These are phyloP conservation scores for Chrosomus eos DNA, from an alignment of 2,797 vertebrate genomes.

Conservation along the genomic window DNA sequence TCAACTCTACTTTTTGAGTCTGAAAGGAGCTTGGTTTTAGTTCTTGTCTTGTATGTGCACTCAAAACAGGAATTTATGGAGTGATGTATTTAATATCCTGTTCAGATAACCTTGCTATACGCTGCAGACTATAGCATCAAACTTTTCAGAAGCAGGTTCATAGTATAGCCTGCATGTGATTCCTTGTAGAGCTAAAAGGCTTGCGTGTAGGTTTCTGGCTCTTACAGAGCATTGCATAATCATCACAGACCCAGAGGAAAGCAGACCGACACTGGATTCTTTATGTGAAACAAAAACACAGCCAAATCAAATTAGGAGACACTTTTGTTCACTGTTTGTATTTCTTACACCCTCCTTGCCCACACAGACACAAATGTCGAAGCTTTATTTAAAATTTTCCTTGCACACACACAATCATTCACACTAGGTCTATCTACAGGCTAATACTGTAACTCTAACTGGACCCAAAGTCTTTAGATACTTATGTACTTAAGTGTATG, in stretches of 20 bases:
- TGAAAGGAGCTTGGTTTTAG: background rate
- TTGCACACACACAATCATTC: conserved; percentile 1
- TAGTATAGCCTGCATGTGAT: background rate
- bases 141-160: background rate
- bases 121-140: background rate
- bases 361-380: background rate
- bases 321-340: conserved; percentile 7
- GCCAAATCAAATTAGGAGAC: conserved; percentile 13
- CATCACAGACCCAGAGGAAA: background rate
- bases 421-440: background rate
- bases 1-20: background rate
- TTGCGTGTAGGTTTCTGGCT: conserved; percentile 9
- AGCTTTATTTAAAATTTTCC: background rate
- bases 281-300: conserved; percentile 15
- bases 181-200: background rate
- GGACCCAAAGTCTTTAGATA: background rate
- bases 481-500: background rate
- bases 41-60: background rate
- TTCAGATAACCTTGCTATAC: background rate
- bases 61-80: conserved; percentile 16
- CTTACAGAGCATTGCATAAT: conserved; percentile 17
- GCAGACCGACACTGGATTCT: background rate
- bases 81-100: background rate
- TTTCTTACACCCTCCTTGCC: background rate
- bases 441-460: background rate